Evolutionary conservation across 2,888 invertebrate genomes (phyloP).

Genomic region (Opisthograptis luteolata): DNA sequence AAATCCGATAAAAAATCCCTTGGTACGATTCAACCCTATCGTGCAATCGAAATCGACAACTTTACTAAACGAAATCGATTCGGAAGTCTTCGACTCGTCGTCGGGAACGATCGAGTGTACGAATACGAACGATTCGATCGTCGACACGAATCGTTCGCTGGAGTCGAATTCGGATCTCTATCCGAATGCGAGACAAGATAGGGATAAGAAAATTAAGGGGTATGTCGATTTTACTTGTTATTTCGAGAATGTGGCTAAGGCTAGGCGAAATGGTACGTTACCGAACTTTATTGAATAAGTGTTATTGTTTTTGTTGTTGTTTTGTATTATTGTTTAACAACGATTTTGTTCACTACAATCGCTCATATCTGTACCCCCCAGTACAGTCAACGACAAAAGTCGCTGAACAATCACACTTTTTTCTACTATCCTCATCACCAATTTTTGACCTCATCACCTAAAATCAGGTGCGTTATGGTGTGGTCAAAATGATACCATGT

Average conservation of each 20-base stretch:
- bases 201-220: conserved; percentile 88
- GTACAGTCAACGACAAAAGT: no score
- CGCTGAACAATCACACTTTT: no score
- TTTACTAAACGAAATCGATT: conserved; percentile 71
- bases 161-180: conserved; percentile 75
- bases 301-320: not conserved
- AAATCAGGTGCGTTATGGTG: no score
- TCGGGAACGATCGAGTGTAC: conserved; percentile 48
- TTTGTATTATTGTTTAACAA: no score
- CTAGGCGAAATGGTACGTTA: conserved; percentile 86
- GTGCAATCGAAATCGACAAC: conserved; percentile 81
- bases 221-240: conserved; percentile 95
- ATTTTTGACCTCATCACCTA: no score
- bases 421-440: no score
- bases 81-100: conserved; percentile 67
- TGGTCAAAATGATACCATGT: no score
- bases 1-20: conserved; percentile 70
- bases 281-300: conserved; percentile 84
- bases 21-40: conserved; percentile 86
- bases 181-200: conserved; percentile 76
- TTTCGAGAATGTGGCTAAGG: conserved; percentile 88
- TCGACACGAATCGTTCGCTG: conserved; percentile 70
- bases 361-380: no score
- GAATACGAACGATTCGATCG: conserved; percentile 60
- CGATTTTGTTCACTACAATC: no score